Evolutionary conservation across 2,113 vertebrate genomes (phyloP), one percentile per base, ranked within the genome.

Genomic region (Circaetus gallicus): DNA sequence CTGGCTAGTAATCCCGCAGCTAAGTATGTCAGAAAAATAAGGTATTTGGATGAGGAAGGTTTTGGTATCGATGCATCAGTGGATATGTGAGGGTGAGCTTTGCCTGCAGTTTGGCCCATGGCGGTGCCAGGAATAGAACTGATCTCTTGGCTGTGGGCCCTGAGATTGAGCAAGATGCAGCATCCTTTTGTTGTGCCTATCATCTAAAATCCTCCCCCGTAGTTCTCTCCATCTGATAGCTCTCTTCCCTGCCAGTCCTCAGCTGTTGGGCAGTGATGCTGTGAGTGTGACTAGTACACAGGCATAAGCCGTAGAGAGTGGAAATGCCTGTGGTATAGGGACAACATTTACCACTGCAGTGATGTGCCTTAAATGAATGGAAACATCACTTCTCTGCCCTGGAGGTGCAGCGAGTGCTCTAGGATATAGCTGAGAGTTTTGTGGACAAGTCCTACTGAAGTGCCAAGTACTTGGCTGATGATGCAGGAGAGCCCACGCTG

Each of bases 131-230:
- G 89, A 96, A 58, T 70, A 82, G 89, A 89, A n/a, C 47, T 5
- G 89, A 67, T 82, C 91, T 55, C 78, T 78, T 86, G 95, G 83
- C 94, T 58, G 91, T 47, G 86, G 83, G 83, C 82, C 65, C 89
- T 26, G 71, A 9, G 72, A 52, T 65, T 4, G 66, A 93, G 90
- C 62, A 76, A 83, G 81, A 89, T 76, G 89, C 95, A 92, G 90
- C 82, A 62, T 81, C 88, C 61, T n/a, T 87, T 62, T 86, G 90
- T 86, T 86, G 90, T 92, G 92, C 67, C 67, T 89, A 14, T 53
- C 90, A 14, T 53, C 90, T 74, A 13, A 58, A 79, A 72, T 45
- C 80, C 85, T 85, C 79, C 90, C 96, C 95, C 9, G 16, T 62
- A 53, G 95, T 91, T 92, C 32, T 28, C 92, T 92, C 90, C 90